Base-by-base conservation (phyloP, 2,888 invertebrate genomes). In the Griposia aprilina region DNA sequence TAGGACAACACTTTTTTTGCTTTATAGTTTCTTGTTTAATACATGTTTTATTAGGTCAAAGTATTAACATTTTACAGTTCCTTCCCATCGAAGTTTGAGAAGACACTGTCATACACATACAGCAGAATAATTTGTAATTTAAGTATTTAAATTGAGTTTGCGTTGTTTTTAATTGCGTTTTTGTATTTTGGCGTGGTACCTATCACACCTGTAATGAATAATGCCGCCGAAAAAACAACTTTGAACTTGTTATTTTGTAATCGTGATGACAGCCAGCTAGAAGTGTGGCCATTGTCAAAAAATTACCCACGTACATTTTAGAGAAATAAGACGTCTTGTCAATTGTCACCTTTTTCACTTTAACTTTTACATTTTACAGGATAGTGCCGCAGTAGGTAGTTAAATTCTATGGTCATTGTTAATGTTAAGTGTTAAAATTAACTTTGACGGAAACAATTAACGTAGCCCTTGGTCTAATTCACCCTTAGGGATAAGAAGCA, bases 1-100 rank as follows among this genome's bases (percentile, higher is more conserved):
- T 88, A 84, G 82, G 81, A 84, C 87, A 89, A 74, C 76, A 89
- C 83, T 89, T 81, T 84, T 88, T 83, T 81, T 88, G 82, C 76
- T 82, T 67, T 78, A 74, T 67, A 85, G 76, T 71, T 81, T 84
- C 62, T 77, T 77, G 72, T 78, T 81, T 70, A 65, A 67, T 76
- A 82, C 76, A 80, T 80, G 67, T 82, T 88, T 85, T 88, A 88
- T 83, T 87, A 50, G 87, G 78, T 82, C 87, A 88, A 83, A 79
- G 82, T 74, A 83, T 77, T 88, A 76, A 88, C 78, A 74, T 23
- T 78, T 81, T 80, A 76, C 52, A 59, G 55, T 48, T 20, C 17
- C 45, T 0, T 45, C 0, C 10, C 15, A 80, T 20, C 30, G 6
- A 50, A 48, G 48, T 80, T 71, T 23, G 0, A 0, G 36, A 23